Evolutionary conservation across 1,140 invertebrate species (phyloP).

Genomic region (Trichogramma pretiosum): DNA sequence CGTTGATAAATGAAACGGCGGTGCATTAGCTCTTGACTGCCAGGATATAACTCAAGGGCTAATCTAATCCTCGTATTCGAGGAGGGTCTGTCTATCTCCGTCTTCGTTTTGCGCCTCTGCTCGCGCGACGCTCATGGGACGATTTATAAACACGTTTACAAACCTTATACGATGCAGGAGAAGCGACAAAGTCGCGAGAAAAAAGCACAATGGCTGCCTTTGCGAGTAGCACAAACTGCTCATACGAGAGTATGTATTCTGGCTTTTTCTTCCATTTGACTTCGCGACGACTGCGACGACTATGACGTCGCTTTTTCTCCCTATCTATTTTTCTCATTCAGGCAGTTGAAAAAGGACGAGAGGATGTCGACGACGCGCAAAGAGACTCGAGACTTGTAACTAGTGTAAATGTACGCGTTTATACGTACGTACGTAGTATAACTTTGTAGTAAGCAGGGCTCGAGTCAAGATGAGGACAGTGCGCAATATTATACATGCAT

Average conservation of each 20-base stretch:
- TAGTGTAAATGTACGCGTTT: conserved; percentile 12
- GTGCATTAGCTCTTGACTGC: too few species aligned
- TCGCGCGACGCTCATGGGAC: conserved; percentile 1
- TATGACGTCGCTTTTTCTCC: conserved; percentile 6
- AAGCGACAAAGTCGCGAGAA: conserved; percentile 1
- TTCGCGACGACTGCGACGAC: not conserved
- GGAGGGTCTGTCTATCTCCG: conserved; percentile 6
- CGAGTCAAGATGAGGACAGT: too few species aligned
- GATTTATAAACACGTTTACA: conserved; percentile 13
- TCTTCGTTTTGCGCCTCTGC: not conserved
- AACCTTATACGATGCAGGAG: too few species aligned
- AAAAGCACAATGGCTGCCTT: conserved; percentile 15
- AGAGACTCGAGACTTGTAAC: too few species aligned
- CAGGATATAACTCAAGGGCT: conserved; percentile 15
- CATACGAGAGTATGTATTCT: too few species aligned
- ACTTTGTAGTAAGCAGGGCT: too few species aligned
- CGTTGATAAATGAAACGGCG: too few species aligned
- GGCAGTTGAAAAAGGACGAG: too few species aligned
- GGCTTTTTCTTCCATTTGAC: conserved; percentile 1
- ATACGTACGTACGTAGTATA: too few species aligned
- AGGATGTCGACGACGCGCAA: too few species aligned
- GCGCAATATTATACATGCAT: too few species aligned
- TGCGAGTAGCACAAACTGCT: not conserved
- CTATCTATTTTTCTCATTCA: conserved; percentile 6
- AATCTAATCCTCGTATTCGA: conserved; percentile 22